Evolutionary conservation across 2,113 vertebrate genomes (phyloP).

Genomic region (Eonycteris spelaea): DNA sequence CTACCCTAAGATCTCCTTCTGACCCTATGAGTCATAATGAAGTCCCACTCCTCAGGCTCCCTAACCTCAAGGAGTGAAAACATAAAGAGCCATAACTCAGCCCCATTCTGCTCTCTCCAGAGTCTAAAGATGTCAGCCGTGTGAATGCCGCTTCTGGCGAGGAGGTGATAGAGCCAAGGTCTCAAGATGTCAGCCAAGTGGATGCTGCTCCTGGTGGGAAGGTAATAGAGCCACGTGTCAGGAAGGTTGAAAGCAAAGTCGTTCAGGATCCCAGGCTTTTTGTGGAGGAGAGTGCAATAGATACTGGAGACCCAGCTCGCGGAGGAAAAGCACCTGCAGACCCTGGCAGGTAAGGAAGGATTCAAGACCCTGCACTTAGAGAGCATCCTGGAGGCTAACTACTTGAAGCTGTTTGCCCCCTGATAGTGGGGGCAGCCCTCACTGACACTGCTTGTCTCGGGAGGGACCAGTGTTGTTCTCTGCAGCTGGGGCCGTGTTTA

Average conservation of each 20-base stretch:
- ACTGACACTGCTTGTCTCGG: neutral
- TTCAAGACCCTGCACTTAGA: neutral
- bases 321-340: neutral
- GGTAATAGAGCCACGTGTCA: neutral
- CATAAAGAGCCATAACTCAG: neutral
- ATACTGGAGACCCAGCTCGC: neutral
- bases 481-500: accelerated
- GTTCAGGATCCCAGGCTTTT: neutral
- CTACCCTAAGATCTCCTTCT: neutral
- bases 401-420: neutral
- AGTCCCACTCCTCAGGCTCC: neutral
- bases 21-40: neutral
- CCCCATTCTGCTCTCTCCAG: neutral
- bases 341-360: conserved; percentile 5
- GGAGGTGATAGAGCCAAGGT: neutral
- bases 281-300: neutral
- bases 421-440: no score
- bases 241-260: neutral
- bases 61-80: neutral
- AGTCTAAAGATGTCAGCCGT: neutral
- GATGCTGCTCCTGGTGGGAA: neutral
- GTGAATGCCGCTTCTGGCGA: accelerated
- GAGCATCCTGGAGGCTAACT: neutral
- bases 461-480: neutral
- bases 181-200: neutral